A percentile compares a stretch with the other conserved stretches of the same genome.
These are phyloP conservation scores for Equus przewalskii DNA, from an alignment of 2,113 vertebrate genomes.

Conservation along the genomic window DNA sequence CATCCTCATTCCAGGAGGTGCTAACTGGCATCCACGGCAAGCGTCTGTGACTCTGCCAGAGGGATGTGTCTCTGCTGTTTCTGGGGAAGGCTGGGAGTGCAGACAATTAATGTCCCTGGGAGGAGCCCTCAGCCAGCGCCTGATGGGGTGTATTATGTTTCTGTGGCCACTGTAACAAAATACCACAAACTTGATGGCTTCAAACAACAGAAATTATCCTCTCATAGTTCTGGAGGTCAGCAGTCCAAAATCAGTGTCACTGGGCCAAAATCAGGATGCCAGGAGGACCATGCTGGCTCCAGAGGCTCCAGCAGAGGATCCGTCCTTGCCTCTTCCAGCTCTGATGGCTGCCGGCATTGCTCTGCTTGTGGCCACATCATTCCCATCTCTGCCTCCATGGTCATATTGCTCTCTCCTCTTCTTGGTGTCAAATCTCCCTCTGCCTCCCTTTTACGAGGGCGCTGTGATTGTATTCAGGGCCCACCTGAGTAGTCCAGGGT, in stretches of 20 bases:
- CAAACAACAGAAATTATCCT: background rate
- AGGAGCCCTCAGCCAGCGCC: too few species aligned
- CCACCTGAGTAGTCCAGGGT: background rate
- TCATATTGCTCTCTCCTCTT: background rate
- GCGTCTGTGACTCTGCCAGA: background rate
- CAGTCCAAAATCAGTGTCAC: background rate
- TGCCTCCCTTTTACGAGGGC: background rate
- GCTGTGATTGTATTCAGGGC: background rate
- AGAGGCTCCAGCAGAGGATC: background rate
- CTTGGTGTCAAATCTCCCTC: background rate
- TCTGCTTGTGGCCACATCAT: background rate
- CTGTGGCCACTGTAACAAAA: background rate
- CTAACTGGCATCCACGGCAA: background rate
- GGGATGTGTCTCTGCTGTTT: background rate
- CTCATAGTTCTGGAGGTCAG: background rate
- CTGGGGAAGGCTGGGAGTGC: background rate
- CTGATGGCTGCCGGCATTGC: background rate
- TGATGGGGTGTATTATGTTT: background rate
- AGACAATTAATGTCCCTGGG: too few species aligned
- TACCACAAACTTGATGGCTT: background rate
- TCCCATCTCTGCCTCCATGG: background rate
- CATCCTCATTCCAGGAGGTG: background rate
- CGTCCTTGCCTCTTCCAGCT: background rate
- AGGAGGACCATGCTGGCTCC: accelerated
- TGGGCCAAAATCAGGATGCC: background rate